Conservation (phyloP, 53 echinoderm and acorn worm species). For the Holothuria scabra region DNA sequence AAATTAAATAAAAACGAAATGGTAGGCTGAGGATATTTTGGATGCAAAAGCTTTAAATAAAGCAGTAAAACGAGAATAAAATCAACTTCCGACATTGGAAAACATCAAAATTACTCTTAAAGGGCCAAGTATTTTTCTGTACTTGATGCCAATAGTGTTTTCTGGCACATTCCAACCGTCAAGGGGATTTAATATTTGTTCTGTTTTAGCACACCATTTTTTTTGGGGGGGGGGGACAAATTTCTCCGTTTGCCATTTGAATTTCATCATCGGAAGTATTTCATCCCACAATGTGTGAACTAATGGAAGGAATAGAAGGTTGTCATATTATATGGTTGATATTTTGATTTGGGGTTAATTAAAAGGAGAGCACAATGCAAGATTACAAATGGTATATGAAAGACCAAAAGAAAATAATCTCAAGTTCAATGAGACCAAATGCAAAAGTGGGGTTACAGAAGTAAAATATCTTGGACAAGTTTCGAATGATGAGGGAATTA, state of each 20-base stretch:
- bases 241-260: slow-evolving; percentile 30
- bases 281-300: neutral
- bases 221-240: slow-evolving; percentile 11
- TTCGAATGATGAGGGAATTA: neutral
- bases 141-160: slow-evolving; percentile 38
- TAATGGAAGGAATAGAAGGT: neutral
- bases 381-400: neutral
- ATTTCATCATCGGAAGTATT: neutral
- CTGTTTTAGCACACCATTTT: slow-evolving; percentile 3
- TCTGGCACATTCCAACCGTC: slow-evolving; percentile 14
- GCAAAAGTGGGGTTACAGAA: neutral
- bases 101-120: slow-evolving; percentile 30
- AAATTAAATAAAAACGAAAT: slow-evolving; percentile 21
- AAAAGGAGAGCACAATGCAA: neutral
- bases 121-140: slow-evolving; percentile 12
- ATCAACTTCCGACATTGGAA: slow-evolving; percentile 53
- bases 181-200: neutral
- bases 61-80: slow-evolving; percentile 55
- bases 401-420: slow-evolving; percentile 13
- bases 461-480: slow-evolving; percentile 38
- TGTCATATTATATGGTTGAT: slow-evolving; percentile 3
- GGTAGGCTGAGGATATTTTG: neutral
- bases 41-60: slow-evolving; percentile 43
- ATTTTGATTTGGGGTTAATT: neutral
- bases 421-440: slow-evolving; percentile 32